Evolutionary conservation across 2,797 vertebrate species (phyloP).

Genomic region (Anas georgica): DNA sequence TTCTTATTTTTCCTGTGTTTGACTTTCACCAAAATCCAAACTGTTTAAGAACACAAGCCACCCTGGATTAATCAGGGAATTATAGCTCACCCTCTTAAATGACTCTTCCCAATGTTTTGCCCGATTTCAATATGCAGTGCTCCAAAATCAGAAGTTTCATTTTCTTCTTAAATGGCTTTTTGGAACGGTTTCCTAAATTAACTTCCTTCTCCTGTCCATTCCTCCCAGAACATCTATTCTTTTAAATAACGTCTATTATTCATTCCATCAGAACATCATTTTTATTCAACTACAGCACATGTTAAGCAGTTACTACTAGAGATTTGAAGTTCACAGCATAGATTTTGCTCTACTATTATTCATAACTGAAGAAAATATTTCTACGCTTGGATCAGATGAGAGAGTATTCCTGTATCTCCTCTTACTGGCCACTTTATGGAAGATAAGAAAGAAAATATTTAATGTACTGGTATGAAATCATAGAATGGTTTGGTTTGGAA

Average conservation of each 20-base stretch:
- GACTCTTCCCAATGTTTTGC: background rate
- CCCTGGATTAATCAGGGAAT: background rate
- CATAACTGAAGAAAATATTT: background rate
- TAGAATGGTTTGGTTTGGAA: background rate
- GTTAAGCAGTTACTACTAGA: background rate
- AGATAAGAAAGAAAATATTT: background rate
- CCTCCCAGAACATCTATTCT: background rate
- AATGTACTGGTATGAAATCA: background rate
- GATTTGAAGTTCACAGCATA: background rate
- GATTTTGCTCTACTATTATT: background rate
- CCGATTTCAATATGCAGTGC: background rate
- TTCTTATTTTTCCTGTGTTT: background rate
- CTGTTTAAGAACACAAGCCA: background rate
- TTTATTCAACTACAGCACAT: background rate
- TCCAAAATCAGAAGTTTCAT: background rate
- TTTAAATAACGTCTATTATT: background rate
- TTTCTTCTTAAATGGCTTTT: background rate
- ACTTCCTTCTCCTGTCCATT: background rate
- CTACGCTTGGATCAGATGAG: background rate
- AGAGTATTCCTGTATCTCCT: background rate
- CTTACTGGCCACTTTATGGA: background rate
- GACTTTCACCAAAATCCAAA: background rate
- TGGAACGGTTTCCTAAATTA: background rate
- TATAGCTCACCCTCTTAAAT: background rate
- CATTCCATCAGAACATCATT: background rate